A percentile compares a stretch with the other conserved stretches of the same genome.
phyloP scores from a whole-genome alignment of 2,797 vertebrate genomes.

The Poecilia gillii region DNA sequence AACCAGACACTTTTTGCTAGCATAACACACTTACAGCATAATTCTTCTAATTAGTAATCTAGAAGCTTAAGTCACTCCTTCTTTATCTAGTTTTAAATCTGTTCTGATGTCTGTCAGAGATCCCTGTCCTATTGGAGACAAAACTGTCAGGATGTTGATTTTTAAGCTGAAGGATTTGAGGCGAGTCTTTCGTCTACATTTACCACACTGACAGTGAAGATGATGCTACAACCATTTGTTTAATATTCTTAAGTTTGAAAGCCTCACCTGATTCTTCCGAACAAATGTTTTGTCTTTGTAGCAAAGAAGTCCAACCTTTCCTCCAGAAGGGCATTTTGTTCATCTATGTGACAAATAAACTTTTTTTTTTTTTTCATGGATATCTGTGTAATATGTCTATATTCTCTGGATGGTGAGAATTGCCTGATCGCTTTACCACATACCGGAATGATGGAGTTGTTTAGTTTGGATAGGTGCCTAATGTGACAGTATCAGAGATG shows the following conservation, averaged over 20 bases:
- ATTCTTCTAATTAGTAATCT: background rate
- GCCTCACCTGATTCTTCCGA: background rate
- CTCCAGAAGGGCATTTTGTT: background rate
- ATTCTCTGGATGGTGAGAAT: background rate
- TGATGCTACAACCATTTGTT: background rate
- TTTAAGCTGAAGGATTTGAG: background rate
- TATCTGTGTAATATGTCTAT: background rate
- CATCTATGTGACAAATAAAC: background rate
- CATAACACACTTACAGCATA: background rate
- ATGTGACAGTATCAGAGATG: background rate
- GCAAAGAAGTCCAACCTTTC: background rate
- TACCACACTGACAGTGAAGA: background rate
- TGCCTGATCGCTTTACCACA: background rate
- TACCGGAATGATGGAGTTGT: background rate
- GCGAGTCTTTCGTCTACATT: background rate
- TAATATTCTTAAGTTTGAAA: background rate
- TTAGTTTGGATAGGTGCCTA: background rate
- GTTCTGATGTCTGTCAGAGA: background rate
- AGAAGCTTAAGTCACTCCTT: background rate
- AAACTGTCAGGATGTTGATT: background rate
- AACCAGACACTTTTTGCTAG: background rate
- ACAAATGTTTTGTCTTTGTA: background rate
- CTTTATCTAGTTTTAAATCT: background rate
- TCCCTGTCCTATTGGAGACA: background rate
- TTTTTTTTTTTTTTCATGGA: background rate